Evolutionary conservation across 2,888 invertebrate genomes (phyloP), one percentile per base, ranked within the genome.

Genomic region (Tuberolachnus salignus): DNA sequence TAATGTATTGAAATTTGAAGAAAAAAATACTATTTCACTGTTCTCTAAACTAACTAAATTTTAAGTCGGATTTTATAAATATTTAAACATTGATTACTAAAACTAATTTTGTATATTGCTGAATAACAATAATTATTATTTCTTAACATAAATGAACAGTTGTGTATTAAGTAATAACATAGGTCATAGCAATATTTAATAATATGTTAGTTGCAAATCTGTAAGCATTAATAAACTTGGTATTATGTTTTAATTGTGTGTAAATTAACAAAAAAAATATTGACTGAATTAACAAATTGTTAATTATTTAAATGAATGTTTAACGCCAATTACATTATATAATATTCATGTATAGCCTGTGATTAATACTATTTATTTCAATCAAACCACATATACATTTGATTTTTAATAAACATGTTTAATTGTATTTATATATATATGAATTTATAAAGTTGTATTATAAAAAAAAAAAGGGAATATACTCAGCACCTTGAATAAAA

Each of bases 351-450:
- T 44, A 21, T 64, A 46, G 42, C 19, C 42, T 63, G 44, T 64
- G 64, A 64, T 64, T 21, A 44, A 64, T 64, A 46, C 16, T 34
- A 34, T 59, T 59, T 59, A 57, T 42, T 64, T 44, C 16, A 64
- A 46, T 64, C 44, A 21, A 46, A 46, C 14, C 14, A 8, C 1
- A 19, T 55, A 19, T 42, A 19, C 42, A 64, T 64, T 64, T 23
- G 11, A 23, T 26, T 26, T 59, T 23, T 59, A 26, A 23, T 59
- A 44, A n/a, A n/a, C n/a, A n/a, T n/a, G n/a, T n/a, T n/a, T n/a
- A n/a, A n/a, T n/a, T n/a, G n/a, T n/a, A n/a, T n/a, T n/a, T n/a
- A n/a, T n/a, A n/a, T n/a, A n/a, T n/a, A n/a, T n/a, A n/a, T n/a
- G n/a, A n/a, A n/a, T 34, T 34, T 34, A 34, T 34, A 34, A 3